These are phyloP conservation scores for Trogon surrucura DNA, from an alignment of 2,113 vertebrate genomes.

Conservation along the genomic window DNA sequence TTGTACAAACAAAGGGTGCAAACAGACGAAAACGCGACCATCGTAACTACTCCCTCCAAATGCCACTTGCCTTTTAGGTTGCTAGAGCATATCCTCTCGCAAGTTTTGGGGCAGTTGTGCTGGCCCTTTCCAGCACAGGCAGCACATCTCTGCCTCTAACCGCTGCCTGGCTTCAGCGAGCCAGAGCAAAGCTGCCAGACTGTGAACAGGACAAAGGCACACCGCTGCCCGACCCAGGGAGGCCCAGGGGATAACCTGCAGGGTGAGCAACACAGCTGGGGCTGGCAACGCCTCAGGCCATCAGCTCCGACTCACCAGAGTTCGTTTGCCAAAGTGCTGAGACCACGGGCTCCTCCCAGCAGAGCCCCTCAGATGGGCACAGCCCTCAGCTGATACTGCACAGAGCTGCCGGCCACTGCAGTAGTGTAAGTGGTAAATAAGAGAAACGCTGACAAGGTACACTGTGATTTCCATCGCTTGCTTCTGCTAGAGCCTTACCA, in stretches of 20 bases:
- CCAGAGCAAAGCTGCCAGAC: not conserved
- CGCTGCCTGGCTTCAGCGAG: rapidly evolving
- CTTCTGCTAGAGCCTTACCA: not conserved
- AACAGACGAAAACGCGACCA: not conserved
- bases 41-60: not conserved
- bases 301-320: not conserved
- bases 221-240: not conserved
- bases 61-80: not conserved
- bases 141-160: not conserved
- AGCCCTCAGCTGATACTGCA: not conserved
- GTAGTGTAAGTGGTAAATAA: not conserved
- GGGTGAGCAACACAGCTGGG: not conserved
- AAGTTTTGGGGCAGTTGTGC: not conserved
- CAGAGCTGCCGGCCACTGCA: not conserved
- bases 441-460: not conserved
- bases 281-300: not conserved
- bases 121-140: too few relatives aligned
- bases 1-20: not conserved
- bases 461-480: rapidly evolving
- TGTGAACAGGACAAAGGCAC: not conserved
- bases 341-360: not conserved
- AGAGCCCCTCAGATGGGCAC: not conserved
- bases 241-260: not conserved
- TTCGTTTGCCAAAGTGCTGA: not conserved
- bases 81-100: not conserved